Evolutionary conservation across 2,888 invertebrate genomes (phyloP).

Genomic region (Euzetes globulus): DNA sequence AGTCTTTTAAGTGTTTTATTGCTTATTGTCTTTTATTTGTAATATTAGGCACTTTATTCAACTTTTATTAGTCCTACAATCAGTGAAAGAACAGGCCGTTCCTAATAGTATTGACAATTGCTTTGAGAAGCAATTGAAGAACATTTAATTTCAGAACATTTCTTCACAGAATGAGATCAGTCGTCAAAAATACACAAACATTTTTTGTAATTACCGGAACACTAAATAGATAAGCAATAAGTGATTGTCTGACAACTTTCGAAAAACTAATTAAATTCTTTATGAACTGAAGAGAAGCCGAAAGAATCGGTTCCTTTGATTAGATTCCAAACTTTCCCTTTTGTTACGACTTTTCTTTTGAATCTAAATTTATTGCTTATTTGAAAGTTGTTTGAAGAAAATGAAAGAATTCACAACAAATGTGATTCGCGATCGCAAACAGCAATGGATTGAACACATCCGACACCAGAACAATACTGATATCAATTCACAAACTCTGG

Average conservation of each 20-base stretch:
- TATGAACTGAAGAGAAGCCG: not conserved
- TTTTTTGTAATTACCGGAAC: not conserved
- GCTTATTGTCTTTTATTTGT: not conserved
- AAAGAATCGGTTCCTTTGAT: no score
- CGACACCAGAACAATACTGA: not conserved
- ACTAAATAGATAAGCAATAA: not conserved
- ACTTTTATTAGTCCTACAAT: not conserved
- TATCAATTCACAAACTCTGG: not conserved
- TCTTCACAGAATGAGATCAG: not conserved
- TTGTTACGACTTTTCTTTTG: no score
- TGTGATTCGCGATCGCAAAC: slow-evolving; percentile 34
- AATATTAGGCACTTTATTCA: not conserved
- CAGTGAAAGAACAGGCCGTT: not conserved
- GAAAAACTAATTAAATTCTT: not conserved
- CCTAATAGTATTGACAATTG: no score
- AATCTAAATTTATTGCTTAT: not conserved
- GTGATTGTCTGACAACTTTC: not conserved
- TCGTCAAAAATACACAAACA: not conserved
- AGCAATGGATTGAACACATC: slow-evolving; percentile 29
- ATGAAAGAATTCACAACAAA: slow-evolving; percentile 57
- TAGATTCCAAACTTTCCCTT: no score
- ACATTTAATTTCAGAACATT: no score
- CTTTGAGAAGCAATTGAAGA: no score
- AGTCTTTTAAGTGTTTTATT: not conserved
- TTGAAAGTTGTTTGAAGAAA: slow-evolving; percentile 49